A percentile compares a stretch with the other conserved stretches of the same genome.
Evolutionary conservation across 2,113 vertebrate genomes (phyloP).

Genomic region (Tychaedon coryphoeus): DNA sequence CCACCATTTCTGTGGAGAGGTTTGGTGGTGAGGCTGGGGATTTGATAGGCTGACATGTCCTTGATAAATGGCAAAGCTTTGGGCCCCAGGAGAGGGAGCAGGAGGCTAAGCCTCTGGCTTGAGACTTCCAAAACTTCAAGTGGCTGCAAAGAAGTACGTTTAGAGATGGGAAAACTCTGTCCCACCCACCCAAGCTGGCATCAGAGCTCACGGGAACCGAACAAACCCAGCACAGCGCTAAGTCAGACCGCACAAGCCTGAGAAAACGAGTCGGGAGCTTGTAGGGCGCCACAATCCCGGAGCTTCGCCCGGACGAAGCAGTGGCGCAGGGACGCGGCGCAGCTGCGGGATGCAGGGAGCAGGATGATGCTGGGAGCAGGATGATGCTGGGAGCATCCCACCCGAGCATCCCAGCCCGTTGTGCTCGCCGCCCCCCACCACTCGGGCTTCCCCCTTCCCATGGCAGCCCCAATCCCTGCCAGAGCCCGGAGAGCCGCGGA

Average conservation of each 20-base stretch:
- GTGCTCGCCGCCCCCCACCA: neutral
- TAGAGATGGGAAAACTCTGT: neutral
- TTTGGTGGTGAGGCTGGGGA: neutral
- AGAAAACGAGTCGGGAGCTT: neutral
- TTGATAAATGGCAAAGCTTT: neutral
- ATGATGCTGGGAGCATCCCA: neutral
- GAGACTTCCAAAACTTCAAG: slow-evolving; percentile 20
- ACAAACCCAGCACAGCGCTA: fast-evolving
- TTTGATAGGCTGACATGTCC: neutral
- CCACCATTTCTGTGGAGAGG: neutral
- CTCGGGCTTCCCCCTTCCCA: neutral
- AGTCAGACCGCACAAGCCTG: neutral
- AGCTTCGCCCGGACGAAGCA: neutral
- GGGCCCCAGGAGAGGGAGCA: neutral
- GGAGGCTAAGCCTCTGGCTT: neutral
- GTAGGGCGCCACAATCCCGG: neutral
- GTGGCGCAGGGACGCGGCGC: neutral
- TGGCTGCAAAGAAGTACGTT: neutral
- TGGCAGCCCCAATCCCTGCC: neutral
- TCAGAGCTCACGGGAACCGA: neutral
- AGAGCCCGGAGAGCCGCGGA: neutral
- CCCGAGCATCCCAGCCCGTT: neutral
- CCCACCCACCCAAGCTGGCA: neutral
- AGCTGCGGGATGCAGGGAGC: neutral
- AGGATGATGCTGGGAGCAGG: neutral